Evolutionary conservation across 2,113 vertebrate species (phyloP).

Genomic region (Colius striatus): DNA sequence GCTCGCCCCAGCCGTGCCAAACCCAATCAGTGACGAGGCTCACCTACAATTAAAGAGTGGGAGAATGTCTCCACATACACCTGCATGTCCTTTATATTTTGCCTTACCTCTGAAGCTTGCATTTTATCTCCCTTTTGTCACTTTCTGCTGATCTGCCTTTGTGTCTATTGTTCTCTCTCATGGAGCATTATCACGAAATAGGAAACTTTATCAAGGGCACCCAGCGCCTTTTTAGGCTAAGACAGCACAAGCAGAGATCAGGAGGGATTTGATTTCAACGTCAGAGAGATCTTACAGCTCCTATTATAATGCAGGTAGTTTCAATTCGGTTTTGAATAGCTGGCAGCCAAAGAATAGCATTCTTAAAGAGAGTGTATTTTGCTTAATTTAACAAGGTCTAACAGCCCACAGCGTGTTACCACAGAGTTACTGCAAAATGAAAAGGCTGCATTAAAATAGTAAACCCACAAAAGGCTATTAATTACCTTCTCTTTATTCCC

Average conservation of each 20-base stretch:
- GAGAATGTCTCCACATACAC: background rate
- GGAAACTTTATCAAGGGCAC: slow-evolving; percentile 64
- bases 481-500: slow-evolving; percentile 48
- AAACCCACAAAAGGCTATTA: slow-evolving; percentile 64
- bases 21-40: background rate
- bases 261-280: slow-evolving; percentile 59
- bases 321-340: slow-evolving; percentile 63
- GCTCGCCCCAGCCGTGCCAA: background rate
- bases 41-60: background rate
- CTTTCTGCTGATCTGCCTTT: slow-evolving; percentile 51
- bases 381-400: slow-evolving; percentile 72
- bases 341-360: slow-evolving; percentile 66
- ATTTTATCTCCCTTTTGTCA: slow-evolving; percentile 46
- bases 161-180: slow-evolving; percentile 57
- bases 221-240: slow-evolving; percentile 53
- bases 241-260: slow-evolving; percentile 52
- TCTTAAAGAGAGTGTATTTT: slow-evolving; percentile 63
- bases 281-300: slow-evolving; percentile 62
- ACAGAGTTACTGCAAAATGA: slow-evolving; percentile 47
- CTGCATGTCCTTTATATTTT: slow-evolving; percentile 1
- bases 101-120: slow-evolving; percentile 33
- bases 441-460: slow-evolving; percentile 62
- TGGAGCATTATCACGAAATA: slow-evolving; percentile 45
- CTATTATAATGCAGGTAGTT: slow-evolving; percentile 59
- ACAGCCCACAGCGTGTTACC: slow-evolving; percentile 63